Base-by-base conservation (phyloP, 2,113 vertebrate genomes). In the Onychostoma macrolepis region DNA sequence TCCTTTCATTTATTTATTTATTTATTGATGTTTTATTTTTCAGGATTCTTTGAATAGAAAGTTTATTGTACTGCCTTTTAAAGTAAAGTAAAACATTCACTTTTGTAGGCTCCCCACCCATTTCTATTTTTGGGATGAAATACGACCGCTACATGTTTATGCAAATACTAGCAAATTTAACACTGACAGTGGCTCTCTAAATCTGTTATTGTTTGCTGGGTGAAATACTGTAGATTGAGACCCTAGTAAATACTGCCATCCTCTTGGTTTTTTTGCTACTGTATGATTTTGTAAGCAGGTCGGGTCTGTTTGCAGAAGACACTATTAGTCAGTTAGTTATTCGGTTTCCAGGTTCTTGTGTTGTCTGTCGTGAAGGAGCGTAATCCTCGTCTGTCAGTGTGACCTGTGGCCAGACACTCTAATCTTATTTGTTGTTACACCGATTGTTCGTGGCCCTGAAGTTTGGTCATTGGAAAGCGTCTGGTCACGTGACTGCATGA, bases 341-440 rank as follows among this genome's bases (percentile, higher is more conserved):
- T 53, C 15, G 4, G 17, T 9, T 7, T 77, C 30, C 15, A 53
- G 48, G n/a, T 65, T 2, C 8, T 15, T 81, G 33, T 81, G 67
- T 38, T n/a, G 26, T 85, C 4, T 76, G 50, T 58, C 15, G 76
- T 38, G 28, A 48, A 61, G 3, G 11, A 45, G 19, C 6, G 0
- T 86, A 50, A 30, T 81, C 72, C 72, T 86, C 53, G 6, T 84
- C 56, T 80, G 21, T 48, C 45, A 13, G 24, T 58, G 33, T 19
- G 41, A 30, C 43, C 58, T 58, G 21, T 53, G 83, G 50, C 45
- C 24, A 2, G 19, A 48, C 19, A 65, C 53, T 50, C 36, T 87
- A 86, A 84, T 87, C 80, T 86, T 15, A 81, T 80, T 86, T 76
- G 28, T 77, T 8, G 61, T n/a, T 77, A 26, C 26, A 7, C 3